Base-by-base conservation (phyloP, 64 coral and sea anemone species). In the Pachyseris speciosa region DNA sequence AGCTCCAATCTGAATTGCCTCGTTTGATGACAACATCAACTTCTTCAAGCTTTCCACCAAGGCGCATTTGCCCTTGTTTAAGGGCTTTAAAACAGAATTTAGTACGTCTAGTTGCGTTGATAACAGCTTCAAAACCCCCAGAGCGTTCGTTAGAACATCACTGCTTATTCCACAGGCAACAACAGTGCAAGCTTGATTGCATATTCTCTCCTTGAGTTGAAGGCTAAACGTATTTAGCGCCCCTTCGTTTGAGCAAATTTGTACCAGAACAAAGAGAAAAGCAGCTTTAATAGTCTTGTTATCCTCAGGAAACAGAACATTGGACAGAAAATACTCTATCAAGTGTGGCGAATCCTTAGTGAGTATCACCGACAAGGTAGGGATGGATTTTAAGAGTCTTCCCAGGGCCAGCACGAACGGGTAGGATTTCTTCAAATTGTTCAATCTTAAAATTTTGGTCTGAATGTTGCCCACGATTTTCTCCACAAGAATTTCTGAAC, bases 391-490 rank as follows among this genome's bases (percentile, higher is more conserved):
- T 9, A 93, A 19, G 19, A 97, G 19, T 64, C 84, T 93, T 7
- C 95, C 95, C 33, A 97, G 10, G 20, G 93, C 64, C 10, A 93
- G 37, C 63, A 97, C 67, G 42, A 67, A 85, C 5, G 95, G 78
- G 67, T 87, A 88, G 9, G 91, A 79, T 81, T 93, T 97, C 68
- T 75, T 89, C 27, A 93, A 77, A 51, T 97, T 97, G 5, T 84
- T 84, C 25, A 78, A 58, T 42, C 33, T 39, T 38, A 85, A 58
- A 38, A 97, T 53, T 33, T 93, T 66, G 17, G n/a, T 29, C 16
- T 93, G 78, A 0, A 93, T 26, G 11, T 89, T 97, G 9, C 80
- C 91, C 34, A 97, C 42, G 11, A 97, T 77, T 86, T 93, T 86
- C 63, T 70, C 74, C 31, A 88, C 95, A 71, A 93, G 66, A 27